Evolutionary conservation across 2,888 invertebrate species (phyloP), one percentile per base, ranked within the genome.

Genomic region (Caenorhabditis uteleia): DNA sequence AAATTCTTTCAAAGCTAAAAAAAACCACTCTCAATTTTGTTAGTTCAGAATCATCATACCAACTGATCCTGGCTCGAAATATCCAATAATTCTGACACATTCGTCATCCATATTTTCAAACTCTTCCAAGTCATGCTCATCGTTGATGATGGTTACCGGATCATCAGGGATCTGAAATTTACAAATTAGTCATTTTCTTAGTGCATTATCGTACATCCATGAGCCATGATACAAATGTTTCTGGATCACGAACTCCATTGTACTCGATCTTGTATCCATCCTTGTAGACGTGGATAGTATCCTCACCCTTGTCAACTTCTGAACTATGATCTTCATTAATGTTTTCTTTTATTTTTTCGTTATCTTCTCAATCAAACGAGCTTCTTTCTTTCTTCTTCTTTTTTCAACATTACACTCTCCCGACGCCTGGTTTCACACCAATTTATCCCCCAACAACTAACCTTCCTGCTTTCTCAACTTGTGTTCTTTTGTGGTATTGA

Each of bases 241-340:
- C 83, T 27, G 83, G 83, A 60, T 83, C 83, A 14, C 83, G 68
- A 48, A 83, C 82, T 33, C 83, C 83, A 49, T 79, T 78, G 74
- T 82, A 83, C 47, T 83, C 83, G 38, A 83, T 83, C 64, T 83
- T 78, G 62, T 83, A 83, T 42, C 82, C 82, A 51, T 83, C 82
- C 57, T 82, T 79, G 68, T 82, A 82, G 21, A 82, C 82, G 59
- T 83, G 81, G 46, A 82, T 78, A 10, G 80, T 81, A 58, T 82
- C 82, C 46, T 81, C 80, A 43, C 79, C 80, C 56, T 81, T 80
- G 20, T 80, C 78, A 16, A 80, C 79, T 51, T 81, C 81, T 80
- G 50, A 68, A 25, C 26, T 25, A 25, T 43, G 25, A n/a, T 16
- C 7, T 12, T 27, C 26, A 43, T 26, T 7, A 2, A 43, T 25